Evolutionary conservation across 2,797 vertebrate genomes (phyloP), one percentile per base, ranked within the genome.

Genomic region (Hyperoplus lanceolatus): DNA sequence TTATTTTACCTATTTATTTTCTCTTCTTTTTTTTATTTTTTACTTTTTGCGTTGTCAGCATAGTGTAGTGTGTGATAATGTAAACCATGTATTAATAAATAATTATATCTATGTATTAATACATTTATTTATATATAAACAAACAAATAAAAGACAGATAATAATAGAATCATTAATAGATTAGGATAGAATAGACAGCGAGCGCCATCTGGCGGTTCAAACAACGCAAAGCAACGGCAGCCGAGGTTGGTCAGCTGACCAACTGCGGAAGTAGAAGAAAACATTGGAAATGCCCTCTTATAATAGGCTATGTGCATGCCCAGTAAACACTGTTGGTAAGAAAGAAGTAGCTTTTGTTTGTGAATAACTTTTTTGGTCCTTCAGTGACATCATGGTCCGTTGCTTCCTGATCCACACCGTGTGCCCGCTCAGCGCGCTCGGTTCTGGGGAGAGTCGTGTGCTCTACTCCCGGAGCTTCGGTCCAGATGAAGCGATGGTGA

Each of bases 381-480:
- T 8, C 3, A 0, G 0, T 36, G 11, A 14, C 66, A 71, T 1
- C 43, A 98, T 98, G 97, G 97, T 98, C 0, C 84, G 94, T 0
- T 96, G 95, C 2, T 96, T 98, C 73, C 75, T 98, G 51, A 93
- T 98, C 73, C 95, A 97, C 89, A 96, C 96, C 0, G 88, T 96
- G 64, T 93, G 95, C 15, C 89, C 94, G 14, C 84, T 95, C 1
- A 70, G 58, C 4, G 86, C 83, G 0, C 92, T 96, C 9, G 86
- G 90, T 2, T 1, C 81, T 0, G 91, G 90, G 39, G 92, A 96
- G n/a, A 95, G 93, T 74, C 90, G 96, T 18, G 86, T 97, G 5
- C 95, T 98, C 0, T 97, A 96, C 88, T 94, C 94, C 16, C 95
- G 95, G 0, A 39, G 92, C 0, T 98, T 97, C 75, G 94, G 95